phyloP scores from a whole-genome alignment of 2,797 vertebrate species.

The Lerista edwardsae region DNA sequence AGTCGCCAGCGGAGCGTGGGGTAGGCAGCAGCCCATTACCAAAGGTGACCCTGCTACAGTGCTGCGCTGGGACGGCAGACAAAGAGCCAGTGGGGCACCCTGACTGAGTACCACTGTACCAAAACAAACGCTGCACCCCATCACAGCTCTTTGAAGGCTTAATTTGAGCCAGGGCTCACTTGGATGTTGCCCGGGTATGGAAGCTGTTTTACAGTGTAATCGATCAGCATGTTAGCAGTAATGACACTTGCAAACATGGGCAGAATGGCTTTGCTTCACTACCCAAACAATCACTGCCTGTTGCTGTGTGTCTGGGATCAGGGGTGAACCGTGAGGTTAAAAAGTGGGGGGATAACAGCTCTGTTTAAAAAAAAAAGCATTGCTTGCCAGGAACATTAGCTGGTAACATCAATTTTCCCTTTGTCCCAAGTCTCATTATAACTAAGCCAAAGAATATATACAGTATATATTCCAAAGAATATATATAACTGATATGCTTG shows the following conservation, averaged over 20 bases:
- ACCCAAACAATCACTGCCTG: background rate
- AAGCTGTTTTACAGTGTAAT: background rate
- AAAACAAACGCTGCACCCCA: background rate
- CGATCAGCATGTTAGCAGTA: background rate
- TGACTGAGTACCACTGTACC: background rate
- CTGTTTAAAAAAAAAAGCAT: background rate
- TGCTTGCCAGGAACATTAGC: background rate
- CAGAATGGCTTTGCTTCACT: background rate
- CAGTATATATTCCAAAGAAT: too few species aligned
- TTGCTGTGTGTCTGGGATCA: too few species aligned
- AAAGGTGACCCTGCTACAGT: constrained; percentile 67
- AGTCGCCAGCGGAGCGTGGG: constrained; percentile 25
- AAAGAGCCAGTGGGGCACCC: background rate
- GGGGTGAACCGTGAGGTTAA: too few species aligned
- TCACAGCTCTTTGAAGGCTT: background rate
- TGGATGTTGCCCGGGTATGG: background rate
- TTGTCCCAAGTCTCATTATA: too few species aligned
- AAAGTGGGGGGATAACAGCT: background rate
- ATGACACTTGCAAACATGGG: background rate
- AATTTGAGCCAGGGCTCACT: background rate
- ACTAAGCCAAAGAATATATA: too few species aligned
- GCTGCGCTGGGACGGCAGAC: background rate
- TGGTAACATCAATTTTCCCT: too few species aligned
- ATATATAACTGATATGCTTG: too few species aligned
- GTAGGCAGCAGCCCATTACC: constrained; percentile 41